A percentile compares a stretch with the other conserved stretches of the same genome.
Conservation (phyloP, 2,113 vertebrate genomes). For the Charina bottae region DNA sequence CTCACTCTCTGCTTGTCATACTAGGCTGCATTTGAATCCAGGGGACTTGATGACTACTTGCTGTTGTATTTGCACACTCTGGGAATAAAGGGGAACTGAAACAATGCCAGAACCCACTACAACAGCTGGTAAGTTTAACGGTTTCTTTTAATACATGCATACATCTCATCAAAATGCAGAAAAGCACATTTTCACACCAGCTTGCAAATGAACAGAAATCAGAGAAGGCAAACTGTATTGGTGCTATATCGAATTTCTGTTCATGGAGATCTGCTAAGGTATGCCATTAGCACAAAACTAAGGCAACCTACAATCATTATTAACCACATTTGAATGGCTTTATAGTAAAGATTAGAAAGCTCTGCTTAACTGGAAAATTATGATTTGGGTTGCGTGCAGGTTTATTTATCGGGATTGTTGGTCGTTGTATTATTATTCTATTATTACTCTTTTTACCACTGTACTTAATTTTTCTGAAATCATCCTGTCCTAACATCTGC, state of each 20-base stretch:
- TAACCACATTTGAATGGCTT: neutral
- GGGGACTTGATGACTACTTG: conserved; percentile 68
- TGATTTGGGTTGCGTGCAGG: neutral
- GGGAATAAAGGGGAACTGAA: conserved; percentile 71
- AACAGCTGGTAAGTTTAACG: conserved; percentile 76
- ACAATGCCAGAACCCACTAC: conserved; percentile 83
- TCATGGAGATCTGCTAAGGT: accelerated
- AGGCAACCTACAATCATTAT: neutral
- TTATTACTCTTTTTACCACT: neutral
- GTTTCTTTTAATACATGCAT: neutral
- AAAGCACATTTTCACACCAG: conserved; percentile 14
- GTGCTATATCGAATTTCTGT: neutral
- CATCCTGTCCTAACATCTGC: too few species aligned
- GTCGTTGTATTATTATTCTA: neutral
- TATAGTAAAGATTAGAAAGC: conserved; percentile 8
- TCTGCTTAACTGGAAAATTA: neutral
- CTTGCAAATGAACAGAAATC: conserved; percentile 7
- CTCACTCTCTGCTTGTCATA: conserved; percentile 73
- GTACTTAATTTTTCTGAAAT: neutral
- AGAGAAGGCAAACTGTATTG: neutral
- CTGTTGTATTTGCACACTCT: conserved; percentile 56
- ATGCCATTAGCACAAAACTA: conserved; percentile 2
- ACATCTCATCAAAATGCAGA: accelerated
- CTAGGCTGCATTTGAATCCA: conserved; percentile 66
- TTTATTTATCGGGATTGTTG: neutral